phyloP scores from a whole-genome alignment of 2,888 invertebrate genomes.

The Brachynemurus nebulosus region DNA sequence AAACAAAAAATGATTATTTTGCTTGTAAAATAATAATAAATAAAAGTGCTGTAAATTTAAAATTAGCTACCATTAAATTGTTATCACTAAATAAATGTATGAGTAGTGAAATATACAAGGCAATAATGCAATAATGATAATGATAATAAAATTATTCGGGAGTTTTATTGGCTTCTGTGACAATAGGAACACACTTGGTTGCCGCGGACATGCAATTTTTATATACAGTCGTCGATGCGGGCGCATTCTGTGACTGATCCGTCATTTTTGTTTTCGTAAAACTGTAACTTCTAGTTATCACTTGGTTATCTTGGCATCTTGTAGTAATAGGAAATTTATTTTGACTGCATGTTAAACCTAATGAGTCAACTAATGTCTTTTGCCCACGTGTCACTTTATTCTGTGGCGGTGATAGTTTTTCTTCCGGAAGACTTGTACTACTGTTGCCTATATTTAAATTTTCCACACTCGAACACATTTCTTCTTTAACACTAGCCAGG shows the following conservation, averaged over 20 bases:
- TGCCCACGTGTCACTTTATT: no score
- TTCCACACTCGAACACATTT: constrained; percentile 29
- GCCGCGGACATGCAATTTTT: constrained; percentile 3
- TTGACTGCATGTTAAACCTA: constrained; percentile 41
- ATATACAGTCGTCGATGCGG: not conserved
- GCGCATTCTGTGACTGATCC: no score
- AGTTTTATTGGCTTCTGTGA: constrained; percentile 8
- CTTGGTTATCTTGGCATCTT: no score
- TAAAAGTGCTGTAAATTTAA: no score
- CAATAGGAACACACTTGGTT: constrained; percentile 8
- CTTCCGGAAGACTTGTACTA: constrained; percentile 8
- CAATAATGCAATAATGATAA: no score
- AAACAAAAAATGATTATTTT: no score
- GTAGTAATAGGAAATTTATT: constrained; percentile 43
- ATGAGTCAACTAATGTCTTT: constrained; percentile 28
- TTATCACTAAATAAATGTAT: no score
- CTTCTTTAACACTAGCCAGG: constrained; percentile 34
- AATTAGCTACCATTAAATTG: no score
- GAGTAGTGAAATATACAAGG: no score
- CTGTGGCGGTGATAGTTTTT: constrained; percentile 6
- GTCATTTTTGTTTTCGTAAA: not conserved
- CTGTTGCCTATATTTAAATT: constrained; percentile 23
- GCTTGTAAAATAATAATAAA: no score
- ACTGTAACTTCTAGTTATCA: constrained; percentile 4
- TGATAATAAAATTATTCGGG: no score